phyloP scores from a whole-genome alignment of 2,797 vertebrate species.

The Decapterus maruadsi region DNA sequence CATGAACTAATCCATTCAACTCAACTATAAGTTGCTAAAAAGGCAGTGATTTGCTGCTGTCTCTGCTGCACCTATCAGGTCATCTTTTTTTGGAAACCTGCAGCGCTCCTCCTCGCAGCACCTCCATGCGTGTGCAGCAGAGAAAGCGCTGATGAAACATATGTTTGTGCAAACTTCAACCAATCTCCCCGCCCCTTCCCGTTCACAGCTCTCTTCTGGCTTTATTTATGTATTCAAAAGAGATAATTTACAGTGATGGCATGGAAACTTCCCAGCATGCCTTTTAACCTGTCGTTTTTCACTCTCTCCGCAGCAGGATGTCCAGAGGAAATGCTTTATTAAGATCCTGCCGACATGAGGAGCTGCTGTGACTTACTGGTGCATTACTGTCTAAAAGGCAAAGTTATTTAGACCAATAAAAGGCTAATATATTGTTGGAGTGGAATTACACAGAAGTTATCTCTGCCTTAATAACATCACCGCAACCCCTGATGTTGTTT shows the following conservation, averaged over 20 bases:
- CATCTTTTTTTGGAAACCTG: slow-evolving; percentile 3
- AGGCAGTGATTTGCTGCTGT: not conserved
- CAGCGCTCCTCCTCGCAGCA: slow-evolving; percentile 37
- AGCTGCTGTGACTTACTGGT: slow-evolving; percentile 85
- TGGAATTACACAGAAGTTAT: slow-evolving; percentile 89
- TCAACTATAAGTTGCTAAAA: not conserved
- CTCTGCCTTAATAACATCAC: slow-evolving; percentile 88
- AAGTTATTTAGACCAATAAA: slow-evolving; percentile 91
- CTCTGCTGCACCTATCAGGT: not conserved
- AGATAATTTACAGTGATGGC: slow-evolving; percentile 79
- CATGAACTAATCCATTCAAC: not conserved
- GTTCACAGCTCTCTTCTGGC: slow-evolving; percentile 58
- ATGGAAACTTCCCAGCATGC: slow-evolving; percentile 84
- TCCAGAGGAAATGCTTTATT: slow-evolving; percentile 88
- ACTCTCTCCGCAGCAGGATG: slow-evolving; percentile 81
- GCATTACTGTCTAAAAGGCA: slow-evolving; percentile 89
- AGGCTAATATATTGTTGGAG: slow-evolving; percentile 88
- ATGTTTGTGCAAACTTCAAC: slow-evolving; percentile 41
- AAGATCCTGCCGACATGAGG: slow-evolving; percentile 86
- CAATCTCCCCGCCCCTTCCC: slow-evolving; percentile 33
- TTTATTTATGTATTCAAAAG: slow-evolving; percentile 81
- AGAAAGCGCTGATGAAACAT: slow-evolving; percentile 29
- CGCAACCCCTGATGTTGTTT: slow-evolving; percentile 87
- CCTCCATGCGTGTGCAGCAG: slow-evolving; percentile 51
- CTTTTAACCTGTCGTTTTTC: slow-evolving; percentile 83